Evolutionary conservation across 2,888 invertebrate species (phyloP).

Genomic region (Agrotis exclamationis): DNA sequence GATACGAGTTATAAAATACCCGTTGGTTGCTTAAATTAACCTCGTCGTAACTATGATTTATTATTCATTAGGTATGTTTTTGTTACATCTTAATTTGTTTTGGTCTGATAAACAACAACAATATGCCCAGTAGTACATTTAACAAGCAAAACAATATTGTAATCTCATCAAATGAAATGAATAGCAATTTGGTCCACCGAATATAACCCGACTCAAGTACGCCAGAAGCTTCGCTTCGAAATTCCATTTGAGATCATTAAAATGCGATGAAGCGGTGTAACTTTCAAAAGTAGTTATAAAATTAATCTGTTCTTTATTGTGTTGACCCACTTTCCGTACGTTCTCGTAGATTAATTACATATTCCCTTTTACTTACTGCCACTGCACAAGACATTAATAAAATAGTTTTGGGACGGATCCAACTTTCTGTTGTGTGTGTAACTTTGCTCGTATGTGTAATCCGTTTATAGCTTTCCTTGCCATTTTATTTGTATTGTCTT

Average conservation of each 20-base stretch:
- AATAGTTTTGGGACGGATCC: slow-evolving; percentile 76
- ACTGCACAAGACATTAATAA: slow-evolving; percentile 77
- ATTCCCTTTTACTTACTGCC: slow-evolving; percentile 77
- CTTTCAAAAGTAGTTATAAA: slow-evolving; percentile 67
- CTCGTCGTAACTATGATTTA: slow-evolving; percentile 48
- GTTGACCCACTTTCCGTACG: slow-evolving; percentile 76
- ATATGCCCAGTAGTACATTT: slow-evolving; percentile 6
- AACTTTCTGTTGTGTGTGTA: slow-evolving; percentile 68
- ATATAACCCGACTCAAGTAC: slow-evolving; percentile 26
- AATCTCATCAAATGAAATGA: slow-evolving; percentile 25
- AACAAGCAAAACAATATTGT: slow-evolving; percentile 13
- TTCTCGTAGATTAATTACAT: slow-evolving; percentile 77
- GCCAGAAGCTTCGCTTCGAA: slow-evolving; percentile 50
- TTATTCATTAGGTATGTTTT: slow-evolving; percentile 41
- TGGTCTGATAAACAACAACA: slow-evolving; percentile 41
- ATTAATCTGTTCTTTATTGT: slow-evolving; percentile 77
- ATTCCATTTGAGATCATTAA: slow-evolving; percentile 64
- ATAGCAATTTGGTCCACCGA: slow-evolving; percentile 25
- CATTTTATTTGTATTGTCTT: slow-evolving; percentile 55
- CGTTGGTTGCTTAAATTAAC: slow-evolving; percentile 49
- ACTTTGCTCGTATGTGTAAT: slow-evolving; percentile 56
- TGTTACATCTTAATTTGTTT: slow-evolving; percentile 48
- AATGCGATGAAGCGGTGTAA: slow-evolving; percentile 64
- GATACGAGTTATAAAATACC: slow-evolving; percentile 56
- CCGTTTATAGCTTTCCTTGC: slow-evolving; percentile 54